Evolutionary conservation across 2,113 vertebrate species (phyloP).

Genomic region (Urocolius indicus): DNA sequence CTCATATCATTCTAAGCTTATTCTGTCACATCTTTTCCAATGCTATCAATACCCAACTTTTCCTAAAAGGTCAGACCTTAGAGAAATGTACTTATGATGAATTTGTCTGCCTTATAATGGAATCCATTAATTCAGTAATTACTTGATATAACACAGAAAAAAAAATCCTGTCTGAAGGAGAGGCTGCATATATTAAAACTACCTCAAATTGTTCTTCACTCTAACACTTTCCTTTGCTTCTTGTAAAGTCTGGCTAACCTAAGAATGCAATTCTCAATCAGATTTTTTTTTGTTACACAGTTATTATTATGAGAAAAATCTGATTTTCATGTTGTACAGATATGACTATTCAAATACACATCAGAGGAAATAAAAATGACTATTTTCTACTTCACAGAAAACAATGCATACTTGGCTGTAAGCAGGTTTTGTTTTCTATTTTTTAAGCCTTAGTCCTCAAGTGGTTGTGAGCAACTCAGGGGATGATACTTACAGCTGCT

Average conservation of each 20-base stretch:
- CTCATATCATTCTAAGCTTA: not conserved
- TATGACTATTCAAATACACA: not conserved
- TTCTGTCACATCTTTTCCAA: not conserved
- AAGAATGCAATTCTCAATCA: not conserved
- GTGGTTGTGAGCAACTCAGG: not conserved
- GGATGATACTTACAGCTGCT: not conserved
- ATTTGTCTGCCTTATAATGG: not conserved
- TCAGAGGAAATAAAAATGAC: not conserved
- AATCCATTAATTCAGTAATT: not conserved
- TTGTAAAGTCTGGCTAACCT: not conserved
- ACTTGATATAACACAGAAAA: not conserved
- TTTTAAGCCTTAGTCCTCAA: not conserved
- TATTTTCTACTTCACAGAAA: not conserved
- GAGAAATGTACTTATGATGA: not conserved
- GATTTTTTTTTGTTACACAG: not conserved
- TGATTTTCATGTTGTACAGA: not conserved
- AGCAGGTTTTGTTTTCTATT: not conserved
- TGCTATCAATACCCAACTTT: not conserved
- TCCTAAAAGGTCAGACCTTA: not conserved
- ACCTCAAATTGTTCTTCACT: not conserved
- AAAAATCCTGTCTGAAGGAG: not conserved
- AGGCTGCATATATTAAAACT: not conserved
- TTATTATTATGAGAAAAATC: not conserved
- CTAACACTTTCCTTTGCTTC: not conserved
- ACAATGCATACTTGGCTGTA: not conserved